These are phyloP conservation scores for Gnathonemus longibarbis DNA, from an alignment of 2,113 vertebrate genomes.

Conservation along the genomic window DNA sequence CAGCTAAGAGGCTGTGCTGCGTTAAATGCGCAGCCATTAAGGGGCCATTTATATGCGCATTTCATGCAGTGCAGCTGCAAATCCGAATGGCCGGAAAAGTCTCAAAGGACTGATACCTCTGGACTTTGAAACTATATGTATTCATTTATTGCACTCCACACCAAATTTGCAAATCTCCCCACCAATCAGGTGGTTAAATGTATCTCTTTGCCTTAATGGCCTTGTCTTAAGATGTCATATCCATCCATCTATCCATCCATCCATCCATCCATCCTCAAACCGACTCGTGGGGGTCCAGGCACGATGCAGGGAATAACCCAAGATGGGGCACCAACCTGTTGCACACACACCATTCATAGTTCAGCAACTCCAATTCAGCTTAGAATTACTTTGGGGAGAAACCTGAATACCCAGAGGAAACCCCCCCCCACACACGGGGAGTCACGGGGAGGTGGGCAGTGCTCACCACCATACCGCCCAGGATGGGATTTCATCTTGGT, in stretches of 20 bases:
- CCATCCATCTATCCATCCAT: not conserved
- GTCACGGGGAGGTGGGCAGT: not conserved
- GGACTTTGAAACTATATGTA: not conserved
- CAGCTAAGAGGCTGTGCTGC: not conserved
- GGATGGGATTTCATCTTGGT: no score
- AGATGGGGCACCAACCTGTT: not conserved
- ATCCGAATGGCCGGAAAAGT: not conserved
- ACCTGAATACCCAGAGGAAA: not conserved
- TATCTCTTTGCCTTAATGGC: not conserved
- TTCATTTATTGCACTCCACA: not conserved
- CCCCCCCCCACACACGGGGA: not conserved
- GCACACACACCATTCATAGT: not conserved
- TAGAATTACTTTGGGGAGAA: not conserved
- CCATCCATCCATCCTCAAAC: not conserved
- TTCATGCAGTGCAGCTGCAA: not conserved
- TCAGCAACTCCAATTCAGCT: not conserved
- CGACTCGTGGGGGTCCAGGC: not conserved
- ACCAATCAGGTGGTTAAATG: not conserved
- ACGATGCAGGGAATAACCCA: not conserved
- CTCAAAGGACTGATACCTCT: not conserved
- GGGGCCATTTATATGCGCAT: not conserved
- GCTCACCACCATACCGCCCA: not conserved
- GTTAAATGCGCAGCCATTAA: not conserved
- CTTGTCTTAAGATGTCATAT: not conserved
- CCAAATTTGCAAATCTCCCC: not conserved